phyloP scores from a whole-genome alignment of 2,797 vertebrate genomes.

The Channallabes apus region DNA sequence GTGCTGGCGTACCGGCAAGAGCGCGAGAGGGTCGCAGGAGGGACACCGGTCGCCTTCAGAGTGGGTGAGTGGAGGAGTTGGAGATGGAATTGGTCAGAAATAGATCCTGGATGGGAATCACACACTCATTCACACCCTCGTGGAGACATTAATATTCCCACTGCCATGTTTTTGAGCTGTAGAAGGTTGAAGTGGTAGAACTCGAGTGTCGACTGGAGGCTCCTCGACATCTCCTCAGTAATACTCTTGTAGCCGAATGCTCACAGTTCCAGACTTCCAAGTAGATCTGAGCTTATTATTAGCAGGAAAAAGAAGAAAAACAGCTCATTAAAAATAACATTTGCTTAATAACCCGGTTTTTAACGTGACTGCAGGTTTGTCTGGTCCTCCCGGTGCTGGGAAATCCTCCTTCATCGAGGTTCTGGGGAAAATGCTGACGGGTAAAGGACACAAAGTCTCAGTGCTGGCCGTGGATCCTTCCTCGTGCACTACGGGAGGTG shows the following conservation, averaged over 20 bases:
- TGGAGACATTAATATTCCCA: background rate
- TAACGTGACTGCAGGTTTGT: conserved; percentile 78
- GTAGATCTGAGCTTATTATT: background rate
- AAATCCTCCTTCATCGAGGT: conserved; percentile 97
- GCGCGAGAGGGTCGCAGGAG: conserved; percentile 81
- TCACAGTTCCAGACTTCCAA: background rate
- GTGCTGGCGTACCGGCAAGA: conserved; percentile 83
- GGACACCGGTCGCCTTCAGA: conserved; percentile 91
- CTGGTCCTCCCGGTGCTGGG: conserved; percentile 95
- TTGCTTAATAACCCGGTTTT: background rate
- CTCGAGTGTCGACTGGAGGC: background rate
- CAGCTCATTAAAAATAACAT: too few relatives aligned
- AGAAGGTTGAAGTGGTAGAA: background rate
- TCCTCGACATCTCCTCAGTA: background rate
- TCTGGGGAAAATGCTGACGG: conserved; percentile 95
- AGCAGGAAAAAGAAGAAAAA: too few relatives aligned
- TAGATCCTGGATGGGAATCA: background rate
- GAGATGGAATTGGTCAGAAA: background rate
- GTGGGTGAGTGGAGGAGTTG: conserved; percentile 83
- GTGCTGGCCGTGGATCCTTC: conserved; percentile 97
- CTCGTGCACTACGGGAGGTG: conserved; percentile 94
- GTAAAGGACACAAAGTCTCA: conserved; percentile 85
- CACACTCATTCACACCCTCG: background rate
- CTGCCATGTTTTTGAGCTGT: background rate
- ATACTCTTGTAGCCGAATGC: background rate